A percentile compares a stretch with the other conserved stretches of the same genome.
phyloP scores from a whole-genome alignment of 2,797 vertebrate genomes.

The Gobionotothen gibberifrons region DNA sequence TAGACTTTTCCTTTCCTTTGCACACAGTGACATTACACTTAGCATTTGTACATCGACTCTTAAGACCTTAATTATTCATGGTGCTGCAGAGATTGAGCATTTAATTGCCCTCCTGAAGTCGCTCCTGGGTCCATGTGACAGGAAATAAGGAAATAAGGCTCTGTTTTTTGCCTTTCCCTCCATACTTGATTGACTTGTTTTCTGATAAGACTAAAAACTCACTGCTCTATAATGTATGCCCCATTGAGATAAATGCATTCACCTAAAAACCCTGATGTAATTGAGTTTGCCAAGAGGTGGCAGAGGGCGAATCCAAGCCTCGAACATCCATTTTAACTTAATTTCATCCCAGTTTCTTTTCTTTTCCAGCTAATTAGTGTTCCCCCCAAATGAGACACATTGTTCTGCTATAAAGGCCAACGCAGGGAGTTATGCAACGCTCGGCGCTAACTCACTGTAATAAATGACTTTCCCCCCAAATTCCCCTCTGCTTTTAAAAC shows the following conservation, averaged over 20 bases:
- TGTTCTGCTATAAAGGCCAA: constrained; percentile 59
- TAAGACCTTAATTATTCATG: constrained; percentile 4
- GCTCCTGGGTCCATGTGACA: background rate
- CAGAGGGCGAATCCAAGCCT: constrained; percentile 13
- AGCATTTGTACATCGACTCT: background rate
- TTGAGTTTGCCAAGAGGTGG: constrained; percentile 25
- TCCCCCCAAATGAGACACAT: constrained; percentile 55
- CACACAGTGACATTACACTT: background rate
- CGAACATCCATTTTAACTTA: constrained; percentile 42
- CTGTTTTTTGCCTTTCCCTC: background rate
- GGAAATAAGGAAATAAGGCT: constrained; percentile 8
- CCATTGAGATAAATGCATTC: constrained; percentile 7
- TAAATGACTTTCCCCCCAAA: constrained; percentile 34
- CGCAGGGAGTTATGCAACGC: constrained; percentile 30
- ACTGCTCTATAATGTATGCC: background rate
- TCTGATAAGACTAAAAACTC: background rate
- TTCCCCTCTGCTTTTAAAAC: constrained; percentile 34
- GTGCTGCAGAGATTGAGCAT: background rate
- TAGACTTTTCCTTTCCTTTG: background rate
- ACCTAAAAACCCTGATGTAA: background rate
- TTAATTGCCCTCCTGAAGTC: constrained; percentile 17
- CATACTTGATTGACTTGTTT: constrained; percentile 19
- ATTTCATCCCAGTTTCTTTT: constrained; percentile 19
- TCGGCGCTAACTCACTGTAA: constrained; percentile 19
- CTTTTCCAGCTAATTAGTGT: constrained; percentile 40